phyloP scores from a whole-genome alignment of 2,888 invertebrate genomes.

The Drosophila buzzatii region DNA sequence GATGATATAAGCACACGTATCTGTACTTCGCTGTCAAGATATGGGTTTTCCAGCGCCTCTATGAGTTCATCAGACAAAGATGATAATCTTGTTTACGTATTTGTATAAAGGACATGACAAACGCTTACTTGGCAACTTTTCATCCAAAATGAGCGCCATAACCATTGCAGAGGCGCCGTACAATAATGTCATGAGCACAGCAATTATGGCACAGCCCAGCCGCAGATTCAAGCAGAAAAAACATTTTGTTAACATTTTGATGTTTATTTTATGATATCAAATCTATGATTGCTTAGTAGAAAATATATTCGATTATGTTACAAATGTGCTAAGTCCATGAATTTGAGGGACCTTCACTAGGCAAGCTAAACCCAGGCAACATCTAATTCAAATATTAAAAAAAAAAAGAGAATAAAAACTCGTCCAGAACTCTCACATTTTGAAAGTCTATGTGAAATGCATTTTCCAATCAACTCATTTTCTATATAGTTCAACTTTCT shows the following conservation, averaged over 20 bases:
- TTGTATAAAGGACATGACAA: background rate
- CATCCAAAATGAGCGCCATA: background rate
- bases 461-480: background rate
- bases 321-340: background rate
- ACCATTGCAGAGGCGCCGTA: slow-evolving; percentile 3
- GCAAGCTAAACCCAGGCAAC: no score
- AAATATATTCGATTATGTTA: background rate
- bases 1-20: slow-evolving; percentile 10
- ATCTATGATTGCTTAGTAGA: slow-evolving; percentile 7
- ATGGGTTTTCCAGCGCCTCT: slow-evolving; percentile 22
- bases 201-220: slow-evolving; percentile 7
- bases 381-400: no score
- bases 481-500: slow-evolving; percentile 39
- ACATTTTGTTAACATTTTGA: slow-evolving; percentile 21
- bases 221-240: slow-evolving; percentile 11
- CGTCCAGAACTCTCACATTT: background rate
- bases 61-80: background rate
- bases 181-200: background rate
- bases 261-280: background rate
- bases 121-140: slow-evolving; percentile 26
- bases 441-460: slow-evolving; percentile 17
- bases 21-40: slow-evolving; percentile 1
- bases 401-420: no score
- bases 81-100: background rate
- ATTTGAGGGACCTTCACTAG: background rate